Percentiles rank a stretch among this genome's conserved stretches.
Conservation (phyloP, 2,113 vertebrate species). For the Cepphus grylle region DNA sequence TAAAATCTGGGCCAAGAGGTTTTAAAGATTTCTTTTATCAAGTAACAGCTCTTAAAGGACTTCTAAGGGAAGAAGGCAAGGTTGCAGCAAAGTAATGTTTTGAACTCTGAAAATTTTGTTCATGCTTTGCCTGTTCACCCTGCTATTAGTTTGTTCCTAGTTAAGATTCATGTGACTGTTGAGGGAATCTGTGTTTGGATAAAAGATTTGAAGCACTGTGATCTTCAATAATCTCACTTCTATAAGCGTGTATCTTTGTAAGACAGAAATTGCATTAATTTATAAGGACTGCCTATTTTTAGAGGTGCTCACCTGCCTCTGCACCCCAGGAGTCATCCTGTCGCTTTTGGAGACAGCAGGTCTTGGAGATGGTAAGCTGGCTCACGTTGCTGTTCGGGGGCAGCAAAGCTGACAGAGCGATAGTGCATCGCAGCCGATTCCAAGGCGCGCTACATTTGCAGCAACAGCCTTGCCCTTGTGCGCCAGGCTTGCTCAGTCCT, state of each 20-base stretch:
- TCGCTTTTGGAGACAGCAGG: background rate
- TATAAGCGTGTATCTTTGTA: background rate
- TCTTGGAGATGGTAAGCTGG: background rate
- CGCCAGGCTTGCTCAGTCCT: background rate
- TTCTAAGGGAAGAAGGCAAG: background rate
- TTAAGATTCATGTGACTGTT: background rate
- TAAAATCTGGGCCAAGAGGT: background rate
- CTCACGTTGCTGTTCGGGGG: accelerated
- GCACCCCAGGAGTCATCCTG: background rate
- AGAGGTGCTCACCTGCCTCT: background rate
- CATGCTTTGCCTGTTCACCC: background rate
- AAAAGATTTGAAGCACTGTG: background rate
- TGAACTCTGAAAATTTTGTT: background rate
- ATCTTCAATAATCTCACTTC: background rate
- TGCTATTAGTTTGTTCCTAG: background rate
- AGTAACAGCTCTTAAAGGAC: background rate
- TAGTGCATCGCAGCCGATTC: background rate
- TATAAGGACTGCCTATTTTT: background rate
- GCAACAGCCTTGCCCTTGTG: background rate
- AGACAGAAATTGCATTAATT: background rate
- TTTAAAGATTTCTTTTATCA: background rate
- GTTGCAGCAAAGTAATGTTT: background rate
- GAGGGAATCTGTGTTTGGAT: background rate
- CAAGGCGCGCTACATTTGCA: background rate
- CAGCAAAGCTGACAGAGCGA: background rate